Conservation (phyloP, 2,888 invertebrate genomes). For the Malthinus flaveolus region DNA sequence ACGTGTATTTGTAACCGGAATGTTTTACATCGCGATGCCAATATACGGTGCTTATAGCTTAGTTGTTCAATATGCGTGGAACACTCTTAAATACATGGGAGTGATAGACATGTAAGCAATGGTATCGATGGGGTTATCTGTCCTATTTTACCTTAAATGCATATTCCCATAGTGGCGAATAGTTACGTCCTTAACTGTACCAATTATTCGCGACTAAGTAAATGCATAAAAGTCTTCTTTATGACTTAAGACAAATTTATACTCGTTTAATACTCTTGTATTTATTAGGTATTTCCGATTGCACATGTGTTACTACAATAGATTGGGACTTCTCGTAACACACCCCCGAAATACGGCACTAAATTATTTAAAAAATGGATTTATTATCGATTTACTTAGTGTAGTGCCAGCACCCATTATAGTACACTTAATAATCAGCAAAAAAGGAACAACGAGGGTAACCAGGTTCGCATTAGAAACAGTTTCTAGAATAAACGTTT, state of each 20-base stretch:
- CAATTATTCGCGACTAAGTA: no score
- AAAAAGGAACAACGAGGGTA: background rate
- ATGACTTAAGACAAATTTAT: no score
- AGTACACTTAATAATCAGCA: slow-evolving; percentile 4
- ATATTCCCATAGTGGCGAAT: no score
- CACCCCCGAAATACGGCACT: slow-evolving; percentile 34
- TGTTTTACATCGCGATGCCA: slow-evolving; percentile 29
- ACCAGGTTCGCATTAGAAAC: slow-evolving; percentile 6
- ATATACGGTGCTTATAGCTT: slow-evolving; percentile 23
- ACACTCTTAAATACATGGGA: slow-evolving; percentile 26
- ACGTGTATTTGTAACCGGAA: slow-evolving; percentile 29
- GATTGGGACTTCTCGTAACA: slow-evolving; percentile 34
- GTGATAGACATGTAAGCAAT: slow-evolving; percentile 36
- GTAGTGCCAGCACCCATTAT: slow-evolving; percentile 25
- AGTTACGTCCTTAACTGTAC: no score
- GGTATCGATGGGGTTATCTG: no score
- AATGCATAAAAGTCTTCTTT: no score
- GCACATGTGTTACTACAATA: slow-evolving; percentile 38
- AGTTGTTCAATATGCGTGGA: slow-evolving; percentile 7
- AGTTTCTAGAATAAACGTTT: slow-evolving; percentile 25
- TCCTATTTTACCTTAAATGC: no score
- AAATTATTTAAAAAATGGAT: slow-evolving; percentile 34
- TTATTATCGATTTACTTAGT: slow-evolving; percentile 31
- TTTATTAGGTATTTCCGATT: slow-evolving; percentile 33
- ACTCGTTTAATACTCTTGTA: background rate